Evolutionary conservation across 2,113 vertebrate genomes (phyloP).

Genomic region (Peucedramus taeniatus): DNA sequence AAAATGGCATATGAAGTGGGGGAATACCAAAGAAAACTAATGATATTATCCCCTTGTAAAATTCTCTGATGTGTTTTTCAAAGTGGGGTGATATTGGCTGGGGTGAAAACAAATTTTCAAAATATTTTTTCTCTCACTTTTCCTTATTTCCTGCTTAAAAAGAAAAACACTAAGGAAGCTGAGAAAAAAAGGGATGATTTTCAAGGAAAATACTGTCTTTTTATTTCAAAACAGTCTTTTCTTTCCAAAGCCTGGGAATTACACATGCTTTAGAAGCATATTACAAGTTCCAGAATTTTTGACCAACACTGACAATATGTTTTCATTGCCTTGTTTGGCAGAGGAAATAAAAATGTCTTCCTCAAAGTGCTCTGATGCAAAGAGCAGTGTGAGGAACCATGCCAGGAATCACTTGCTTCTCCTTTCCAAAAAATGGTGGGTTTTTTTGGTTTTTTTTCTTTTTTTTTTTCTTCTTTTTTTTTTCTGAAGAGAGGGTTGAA

Average conservation of each 20-base stretch:
- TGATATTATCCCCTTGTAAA: background rate
- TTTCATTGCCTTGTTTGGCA: background rate
- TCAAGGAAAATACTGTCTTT: background rate
- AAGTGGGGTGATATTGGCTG: background rate
- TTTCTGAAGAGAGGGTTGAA: background rate
- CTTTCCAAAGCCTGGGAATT: background rate
- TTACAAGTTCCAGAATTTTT: background rate
- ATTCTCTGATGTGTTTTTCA: background rate
- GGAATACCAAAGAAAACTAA: background rate
- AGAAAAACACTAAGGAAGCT: background rate
- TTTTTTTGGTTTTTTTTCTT: fast-evolving
- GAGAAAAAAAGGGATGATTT: background rate
- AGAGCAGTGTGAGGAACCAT: background rate
- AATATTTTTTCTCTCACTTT: background rate
- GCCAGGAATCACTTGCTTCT: background rate
- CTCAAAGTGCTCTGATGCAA: background rate
- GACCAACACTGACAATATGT: background rate
- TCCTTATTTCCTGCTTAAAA: background rate
- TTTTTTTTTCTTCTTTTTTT: no score
- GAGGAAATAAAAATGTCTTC: background rate
- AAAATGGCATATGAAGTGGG: background rate
- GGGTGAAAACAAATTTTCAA: background rate
- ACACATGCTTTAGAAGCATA: background rate
- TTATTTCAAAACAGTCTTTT: background rate
- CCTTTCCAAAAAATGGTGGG: background rate